phyloP scores from a whole-genome alignment of 2,888 invertebrate species.

The Drosophila gaucha region DNA sequence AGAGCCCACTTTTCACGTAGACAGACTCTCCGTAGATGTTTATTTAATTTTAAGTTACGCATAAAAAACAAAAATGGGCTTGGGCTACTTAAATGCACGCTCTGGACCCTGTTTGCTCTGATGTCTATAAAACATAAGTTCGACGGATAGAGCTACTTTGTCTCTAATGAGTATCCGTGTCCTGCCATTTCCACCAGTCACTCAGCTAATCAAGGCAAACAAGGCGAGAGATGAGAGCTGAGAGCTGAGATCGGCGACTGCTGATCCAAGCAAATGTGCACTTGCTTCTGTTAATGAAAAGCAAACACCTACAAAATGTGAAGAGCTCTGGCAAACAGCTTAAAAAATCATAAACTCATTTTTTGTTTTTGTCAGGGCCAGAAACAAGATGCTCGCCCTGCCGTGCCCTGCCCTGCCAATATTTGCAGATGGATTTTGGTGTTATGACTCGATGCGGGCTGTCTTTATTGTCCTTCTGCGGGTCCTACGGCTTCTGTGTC shows the following conservation, averaged over 20 bases:
- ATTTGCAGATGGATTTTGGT: conserved; percentile 68
- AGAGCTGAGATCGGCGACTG: conserved; percentile 6
- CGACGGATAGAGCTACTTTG: conserved; percentile 51
- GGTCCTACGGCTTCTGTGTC: conserved; percentile 22
- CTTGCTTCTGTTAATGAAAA: conserved; percentile 75
- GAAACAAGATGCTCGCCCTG: conserved; percentile 37
- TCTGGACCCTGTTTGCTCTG: conserved; percentile 46
- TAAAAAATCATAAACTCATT: conserved; percentile 75
- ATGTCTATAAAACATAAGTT: conserved; percentile 35
- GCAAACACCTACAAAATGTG: conserved; percentile 68
- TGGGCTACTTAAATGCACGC: conserved; percentile 40
- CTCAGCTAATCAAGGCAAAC: conserved; percentile 69
- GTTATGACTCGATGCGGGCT: conserved; percentile 28
- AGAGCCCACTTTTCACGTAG: conserved; percentile 48
- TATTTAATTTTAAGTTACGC: conserved; percentile 73
- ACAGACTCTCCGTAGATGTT: conserved; percentile 48
- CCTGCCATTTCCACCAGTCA: conserved; percentile 62
- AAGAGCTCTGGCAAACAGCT: conserved; percentile 72
- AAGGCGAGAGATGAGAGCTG: conserved; percentile 14
- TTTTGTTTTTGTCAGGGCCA: conserved; percentile 40
- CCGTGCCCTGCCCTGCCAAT: conserved; percentile 44
- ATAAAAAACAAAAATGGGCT: conserved; percentile 55
- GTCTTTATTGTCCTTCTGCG: conserved; percentile 48
- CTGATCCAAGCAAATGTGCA: conserved; percentile 16
- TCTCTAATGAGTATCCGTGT: conserved; percentile 58